Evolutionary conservation across 1,140 invertebrate species (phyloP).

Genomic region (Trachymyrmex cornetzi): DNA sequence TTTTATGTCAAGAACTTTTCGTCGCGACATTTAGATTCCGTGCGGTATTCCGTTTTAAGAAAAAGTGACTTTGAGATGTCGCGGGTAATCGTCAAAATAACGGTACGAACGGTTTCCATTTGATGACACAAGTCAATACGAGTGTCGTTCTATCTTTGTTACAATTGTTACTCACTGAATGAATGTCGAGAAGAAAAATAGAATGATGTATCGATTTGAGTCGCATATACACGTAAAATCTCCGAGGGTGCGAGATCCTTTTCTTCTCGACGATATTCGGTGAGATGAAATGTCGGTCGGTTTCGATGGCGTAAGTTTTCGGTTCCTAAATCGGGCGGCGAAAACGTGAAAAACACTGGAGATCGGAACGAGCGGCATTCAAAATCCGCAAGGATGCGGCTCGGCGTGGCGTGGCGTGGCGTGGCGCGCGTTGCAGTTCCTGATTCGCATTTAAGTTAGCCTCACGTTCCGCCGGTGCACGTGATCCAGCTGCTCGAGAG

Average conservation of each 20-base stretch:
- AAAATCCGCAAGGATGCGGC: slow-evolving; percentile 20
- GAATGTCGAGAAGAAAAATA: too few species aligned
- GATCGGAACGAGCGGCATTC: slow-evolving; percentile 3
- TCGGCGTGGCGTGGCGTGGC: slow-evolving; percentile 53
- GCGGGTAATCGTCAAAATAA: background rate
- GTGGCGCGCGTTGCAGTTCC: slow-evolving; percentile 58
- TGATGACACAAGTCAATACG: too few species aligned
- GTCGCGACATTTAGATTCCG: slow-evolving; percentile 55
- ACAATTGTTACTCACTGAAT: too few species aligned
- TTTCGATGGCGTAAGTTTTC: background rate
- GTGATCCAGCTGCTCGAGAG: slow-evolving; percentile 84
- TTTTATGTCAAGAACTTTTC: slow-evolving; percentile 73
- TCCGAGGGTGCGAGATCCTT: background rate
- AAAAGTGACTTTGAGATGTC: slow-evolving; percentile 8
- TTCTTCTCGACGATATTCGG: background rate
- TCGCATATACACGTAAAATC: background rate
- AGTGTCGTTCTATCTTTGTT: too few species aligned
- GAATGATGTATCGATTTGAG: too few species aligned
- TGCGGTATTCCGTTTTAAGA: slow-evolving; percentile 64
- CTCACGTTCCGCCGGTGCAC: slow-evolving; percentile 81
- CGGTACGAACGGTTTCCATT: background rate
- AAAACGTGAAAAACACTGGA: slow-evolving; percentile 6
- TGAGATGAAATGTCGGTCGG: background rate
- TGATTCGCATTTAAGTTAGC: slow-evolving; percentile 81
- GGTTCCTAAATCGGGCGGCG: background rate